Conservation (phyloP, 1,140 invertebrate genomes). For the Cydia amplana region DNA sequence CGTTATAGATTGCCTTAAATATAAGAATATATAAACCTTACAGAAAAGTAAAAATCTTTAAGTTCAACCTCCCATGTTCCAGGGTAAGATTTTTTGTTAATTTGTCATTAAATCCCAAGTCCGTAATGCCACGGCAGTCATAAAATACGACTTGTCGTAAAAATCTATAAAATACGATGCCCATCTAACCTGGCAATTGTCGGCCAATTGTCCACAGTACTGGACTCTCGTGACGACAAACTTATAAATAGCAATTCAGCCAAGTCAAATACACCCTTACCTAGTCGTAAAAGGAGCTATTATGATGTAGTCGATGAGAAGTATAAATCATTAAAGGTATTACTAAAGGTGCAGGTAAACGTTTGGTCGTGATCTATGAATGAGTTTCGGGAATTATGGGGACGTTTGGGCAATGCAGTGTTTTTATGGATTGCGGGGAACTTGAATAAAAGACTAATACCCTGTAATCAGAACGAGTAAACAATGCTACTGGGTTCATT, state of each 20-base stretch:
- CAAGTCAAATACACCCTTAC: background rate
- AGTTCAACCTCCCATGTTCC: background rate
- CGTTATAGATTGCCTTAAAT: too few species aligned
- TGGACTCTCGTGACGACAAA: conserved; percentile 39
- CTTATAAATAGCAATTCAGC: background rate
- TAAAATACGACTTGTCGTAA: conserved; percentile 66
- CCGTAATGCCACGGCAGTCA: conserved; percentile 42
- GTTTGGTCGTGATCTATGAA: conserved; percentile 55
- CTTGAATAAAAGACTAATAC: background rate
- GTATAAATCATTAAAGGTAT: conserved; percentile 40
- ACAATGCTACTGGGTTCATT: background rate
- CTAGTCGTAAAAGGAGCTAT: background rate
- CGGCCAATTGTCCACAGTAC: conserved; percentile 60
- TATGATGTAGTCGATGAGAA: background rate
- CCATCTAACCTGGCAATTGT: conserved; percentile 59
- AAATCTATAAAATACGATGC: conserved; percentile 60
- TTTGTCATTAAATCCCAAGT: conserved; percentile 41
- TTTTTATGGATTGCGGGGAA: conserved; percentile 26
- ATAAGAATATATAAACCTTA: conserved; percentile 24
- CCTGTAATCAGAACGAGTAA: background rate
- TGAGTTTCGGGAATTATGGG: conserved; percentile 46
- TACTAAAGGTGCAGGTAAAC: conserved; percentile 44
- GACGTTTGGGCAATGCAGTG: conserved; percentile 21
- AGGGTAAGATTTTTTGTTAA: conserved; percentile 37
- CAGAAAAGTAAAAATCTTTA: background rate